These are phyloP conservation scores for Netelia inedita DNA, from an alignment of 2,888 invertebrate genomes.

Conservation along the genomic window DNA sequence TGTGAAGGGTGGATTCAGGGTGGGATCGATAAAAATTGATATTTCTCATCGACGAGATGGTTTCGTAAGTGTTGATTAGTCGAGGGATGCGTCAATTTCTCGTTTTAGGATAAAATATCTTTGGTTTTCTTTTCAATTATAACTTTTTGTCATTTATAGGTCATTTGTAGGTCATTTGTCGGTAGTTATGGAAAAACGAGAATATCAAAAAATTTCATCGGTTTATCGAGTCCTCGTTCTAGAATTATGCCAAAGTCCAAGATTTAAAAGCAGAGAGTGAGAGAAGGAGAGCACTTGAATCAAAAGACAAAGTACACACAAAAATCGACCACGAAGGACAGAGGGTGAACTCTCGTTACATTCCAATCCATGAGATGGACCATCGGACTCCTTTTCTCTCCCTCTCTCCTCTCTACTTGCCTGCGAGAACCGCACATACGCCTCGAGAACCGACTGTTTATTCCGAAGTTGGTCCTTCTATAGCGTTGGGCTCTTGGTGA, in stretches of 20 bases:
- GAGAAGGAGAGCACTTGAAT: slow-evolving; percentile 9
- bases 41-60: no score
- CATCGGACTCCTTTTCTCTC: slow-evolving; percentile 23
- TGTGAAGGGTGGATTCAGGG: no score
- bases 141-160: no score
- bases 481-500: slow-evolving; percentile 44
- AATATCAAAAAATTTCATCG: no score
- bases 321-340: slow-evolving; percentile 38
- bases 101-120: no score
- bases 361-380: slow-evolving; percentile 67
- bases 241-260: not conserved
- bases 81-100: no score
- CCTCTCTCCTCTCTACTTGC: no score
- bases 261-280: slow-evolving; percentile 33
- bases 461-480: slow-evolving; percentile 68
- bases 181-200: no score
- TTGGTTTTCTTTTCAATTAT: no score
- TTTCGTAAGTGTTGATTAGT: no score
- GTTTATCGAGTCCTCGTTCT: slow-evolving; percentile 36
- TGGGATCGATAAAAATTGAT: no score
- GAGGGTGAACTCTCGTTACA: slow-evolving; percentile 64
- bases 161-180: no score
- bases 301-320: slow-evolving; percentile 21
- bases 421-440: slow-evolving; percentile 1
- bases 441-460: slow-evolving; percentile 67